Evolutionary conservation across 2,797 vertebrate species (phyloP).

Genomic region (Sebastes vulpes): DNA sequence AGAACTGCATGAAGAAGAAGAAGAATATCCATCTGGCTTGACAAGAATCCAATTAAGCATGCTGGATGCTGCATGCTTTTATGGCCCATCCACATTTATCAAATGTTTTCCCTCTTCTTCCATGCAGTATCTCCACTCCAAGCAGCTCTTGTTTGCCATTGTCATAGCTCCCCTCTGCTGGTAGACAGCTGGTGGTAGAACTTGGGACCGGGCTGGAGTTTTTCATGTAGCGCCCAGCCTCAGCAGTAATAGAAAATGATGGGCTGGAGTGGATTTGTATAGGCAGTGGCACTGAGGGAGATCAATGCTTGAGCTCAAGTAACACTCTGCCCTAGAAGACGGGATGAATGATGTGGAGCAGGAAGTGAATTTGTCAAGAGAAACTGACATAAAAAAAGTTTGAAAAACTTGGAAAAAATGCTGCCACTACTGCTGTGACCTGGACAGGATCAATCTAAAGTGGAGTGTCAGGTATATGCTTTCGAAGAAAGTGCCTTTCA

Average conservation of each 20-base stretch:
- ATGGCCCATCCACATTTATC: conserved; percentile 28
- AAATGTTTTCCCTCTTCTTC: conserved; percentile 16
- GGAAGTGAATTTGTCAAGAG: conserved; percentile 12
- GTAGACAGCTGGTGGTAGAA: conserved; percentile 40
- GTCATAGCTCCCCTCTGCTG: background rate
- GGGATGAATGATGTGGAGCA: conserved; percentile 19
- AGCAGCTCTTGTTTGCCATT: conserved; percentile 6
- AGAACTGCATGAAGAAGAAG: conserved; percentile 13
- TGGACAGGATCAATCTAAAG: conserved; percentile 12
- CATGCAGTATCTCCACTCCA: conserved; percentile 7
- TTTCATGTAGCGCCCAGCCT: conserved; percentile 16
- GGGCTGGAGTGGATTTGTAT: conserved; percentile 12
- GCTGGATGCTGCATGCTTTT: conserved; percentile 23
- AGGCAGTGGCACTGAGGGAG: background rate
- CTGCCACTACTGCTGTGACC: conserved; percentile 1
- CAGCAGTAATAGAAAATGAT: conserved; percentile 7
- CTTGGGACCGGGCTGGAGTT: background rate
- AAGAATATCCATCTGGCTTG: conserved; percentile 46
- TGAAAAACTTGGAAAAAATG: conserved; percentile 19
- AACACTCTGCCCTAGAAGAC: conserved; percentile 1
- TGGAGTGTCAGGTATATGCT: conserved; percentile 9
- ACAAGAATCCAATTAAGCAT: conserved; percentile 29
- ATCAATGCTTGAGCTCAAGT: conserved; percentile 22
- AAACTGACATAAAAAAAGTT: conserved; percentile 25
- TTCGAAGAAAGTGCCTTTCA: conserved; percentile 12